Evolutionary conservation across 2,797 vertebrate genomes (phyloP), one percentile per base, ranked within the genome.

Genomic region (Orientallactaga sibirica): DNA sequence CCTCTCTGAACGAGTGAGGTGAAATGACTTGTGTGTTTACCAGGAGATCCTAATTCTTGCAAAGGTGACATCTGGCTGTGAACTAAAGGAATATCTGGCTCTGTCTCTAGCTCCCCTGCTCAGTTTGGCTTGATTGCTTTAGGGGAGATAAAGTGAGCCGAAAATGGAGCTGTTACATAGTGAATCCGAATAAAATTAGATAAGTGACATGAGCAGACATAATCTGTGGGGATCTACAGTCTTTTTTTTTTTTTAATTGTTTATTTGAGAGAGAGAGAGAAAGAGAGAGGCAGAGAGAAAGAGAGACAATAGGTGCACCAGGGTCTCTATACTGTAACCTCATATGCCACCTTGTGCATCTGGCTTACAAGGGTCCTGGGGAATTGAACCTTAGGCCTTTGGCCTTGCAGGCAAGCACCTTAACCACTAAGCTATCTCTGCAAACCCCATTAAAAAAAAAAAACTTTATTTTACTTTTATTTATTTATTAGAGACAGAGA

Each of bases 1-100:
- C 79, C 61, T 90, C 58, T 85, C 88, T 75, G 86, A 76, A 68
- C 33, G 78, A 80, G 74, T n/a, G 33, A 18, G 19, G 76, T n/a
- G 19, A 92, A 87, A 64, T n/a, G 55, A 86, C 62, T 58, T 58
- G 1, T 24, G 11, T 89, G 14, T 86, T 89, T 70, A 84, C 20
- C 86, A 16, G 24, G 41, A 77, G 37, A 27, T 73, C 52, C 81
- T 52, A 58, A 81, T 91, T 58, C 64, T 91, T 74, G 24, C 70
- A 86, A 85, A 85, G 77, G 41, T 62, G 58, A 19, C 25, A 24
- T 64, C 27, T 62, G 67, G 18, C 7, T 52, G 19, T 52, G 52
- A 76, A 33, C 55, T 67, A 55, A 90, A 87, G 70, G 25, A 90
- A 27, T 81, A 68, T 43, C 68, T 24, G 25, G 83, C 52, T 70